Evolutionary conservation across 2,797 vertebrate genomes (phyloP).

Genomic region (Periparus ater): DNA sequence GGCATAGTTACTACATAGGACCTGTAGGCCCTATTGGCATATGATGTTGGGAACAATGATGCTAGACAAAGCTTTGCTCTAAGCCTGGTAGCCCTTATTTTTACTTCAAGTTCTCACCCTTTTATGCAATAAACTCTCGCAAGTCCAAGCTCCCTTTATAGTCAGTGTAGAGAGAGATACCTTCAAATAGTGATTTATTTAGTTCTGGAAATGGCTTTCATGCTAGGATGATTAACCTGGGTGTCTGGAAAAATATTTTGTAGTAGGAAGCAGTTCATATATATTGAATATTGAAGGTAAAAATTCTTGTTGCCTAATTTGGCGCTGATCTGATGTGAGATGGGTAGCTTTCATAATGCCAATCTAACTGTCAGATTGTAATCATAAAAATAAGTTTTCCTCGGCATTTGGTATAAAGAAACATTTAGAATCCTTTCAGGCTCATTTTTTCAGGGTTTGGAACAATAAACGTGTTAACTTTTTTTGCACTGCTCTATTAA

Average conservation of each 20-base stretch:
- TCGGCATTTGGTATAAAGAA: not conserved
- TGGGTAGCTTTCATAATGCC: not conserved
- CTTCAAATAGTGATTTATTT: not conserved
- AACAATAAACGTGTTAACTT: not conserved
- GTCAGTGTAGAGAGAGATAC: not conserved
- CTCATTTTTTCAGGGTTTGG: not conserved
- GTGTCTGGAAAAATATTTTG: not conserved
- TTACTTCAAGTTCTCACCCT: not conserved
- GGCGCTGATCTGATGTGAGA: not conserved
- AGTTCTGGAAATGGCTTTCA: not conserved
- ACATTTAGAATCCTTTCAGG: not conserved
- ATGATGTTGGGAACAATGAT: not conserved
- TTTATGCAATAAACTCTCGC: not conserved
- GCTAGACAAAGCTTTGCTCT: not conserved
- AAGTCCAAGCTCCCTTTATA: not conserved
- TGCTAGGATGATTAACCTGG: not conserved
- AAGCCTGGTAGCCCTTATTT: not conserved
- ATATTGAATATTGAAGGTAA: not conserved
- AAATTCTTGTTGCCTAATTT: not conserved
- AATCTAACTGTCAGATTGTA: not conserved
- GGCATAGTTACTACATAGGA: not conserved
- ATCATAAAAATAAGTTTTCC: constrained; percentile 21
- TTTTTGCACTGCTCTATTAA: constrained; percentile 17
- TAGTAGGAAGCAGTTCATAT: not conserved
- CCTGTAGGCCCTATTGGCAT: not conserved